phyloP scores from a whole-genome alignment of 2,888 invertebrate genomes.

The Argynnis bischoffii region DNA sequence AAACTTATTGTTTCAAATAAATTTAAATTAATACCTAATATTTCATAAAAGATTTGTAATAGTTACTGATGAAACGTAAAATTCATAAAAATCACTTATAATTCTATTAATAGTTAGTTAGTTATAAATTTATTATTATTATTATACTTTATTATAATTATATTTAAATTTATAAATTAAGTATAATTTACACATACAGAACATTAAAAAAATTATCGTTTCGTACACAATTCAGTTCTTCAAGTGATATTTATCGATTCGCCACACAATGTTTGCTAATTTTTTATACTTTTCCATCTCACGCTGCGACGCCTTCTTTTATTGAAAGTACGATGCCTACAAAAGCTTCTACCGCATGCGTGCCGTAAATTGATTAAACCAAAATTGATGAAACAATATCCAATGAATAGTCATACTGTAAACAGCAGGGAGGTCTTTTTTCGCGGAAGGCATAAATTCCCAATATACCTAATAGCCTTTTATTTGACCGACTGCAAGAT shows the following conservation, averaged over 20 bases:
- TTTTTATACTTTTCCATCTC: constrained; percentile 36
- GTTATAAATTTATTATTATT: too few relatives aligned
- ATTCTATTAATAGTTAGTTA: too few relatives aligned
- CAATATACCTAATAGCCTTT: constrained; percentile 57
- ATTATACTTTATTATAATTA: too few relatives aligned
- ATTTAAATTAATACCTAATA: too few relatives aligned
- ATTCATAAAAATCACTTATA: too few relatives aligned
- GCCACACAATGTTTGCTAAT: constrained; percentile 15
- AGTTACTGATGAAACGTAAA: too few relatives aligned
- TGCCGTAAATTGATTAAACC: constrained; percentile 29
- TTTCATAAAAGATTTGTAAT: too few relatives aligned
- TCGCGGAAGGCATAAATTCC: constrained; percentile 44
- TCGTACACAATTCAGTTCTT: not conserved
- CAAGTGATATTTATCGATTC: constrained; percentile 8
- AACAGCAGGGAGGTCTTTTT: constrained; percentile 60
- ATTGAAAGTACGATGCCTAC: constrained; percentile 29
- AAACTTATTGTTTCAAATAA: too few relatives aligned
- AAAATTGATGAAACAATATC: constrained; percentile 43
- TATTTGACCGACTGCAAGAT: constrained; percentile 58
- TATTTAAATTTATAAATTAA: too few relatives aligned
- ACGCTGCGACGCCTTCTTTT: constrained; percentile 41
- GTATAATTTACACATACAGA: not conserved
- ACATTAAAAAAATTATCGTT: not conserved
- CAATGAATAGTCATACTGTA: constrained; percentile 34
- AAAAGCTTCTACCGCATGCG: not conserved